Evolutionary conservation across 2,797 vertebrate species (phyloP).

Genomic region (Eleutherodactylus coqui): DNA sequence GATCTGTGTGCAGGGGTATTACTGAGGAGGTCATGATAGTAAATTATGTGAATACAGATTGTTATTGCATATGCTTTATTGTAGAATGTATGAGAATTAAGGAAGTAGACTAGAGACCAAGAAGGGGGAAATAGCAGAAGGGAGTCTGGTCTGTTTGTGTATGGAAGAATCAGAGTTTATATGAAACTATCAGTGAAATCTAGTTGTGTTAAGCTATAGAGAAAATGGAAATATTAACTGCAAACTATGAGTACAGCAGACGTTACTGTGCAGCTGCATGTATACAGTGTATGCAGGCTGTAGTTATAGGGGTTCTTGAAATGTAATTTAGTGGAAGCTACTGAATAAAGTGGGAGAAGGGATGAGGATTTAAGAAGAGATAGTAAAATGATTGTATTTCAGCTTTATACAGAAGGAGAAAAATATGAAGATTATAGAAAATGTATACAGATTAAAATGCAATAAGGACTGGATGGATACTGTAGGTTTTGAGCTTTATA

Average conservation of each 20-base stretch:
- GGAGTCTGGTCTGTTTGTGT: too few relatives aligned
- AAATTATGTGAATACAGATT: not conserved
- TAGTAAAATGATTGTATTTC: not conserved
- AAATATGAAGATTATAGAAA: too few relatives aligned
- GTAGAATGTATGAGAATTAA: not conserved
- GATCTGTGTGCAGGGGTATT: not conserved
- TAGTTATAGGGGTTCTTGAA: too few relatives aligned
- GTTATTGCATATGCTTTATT: not conserved
- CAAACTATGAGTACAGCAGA: too few relatives aligned
- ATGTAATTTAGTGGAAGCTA: not conserved
- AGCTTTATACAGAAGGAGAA: too few relatives aligned
- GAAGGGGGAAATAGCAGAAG: too few relatives aligned
- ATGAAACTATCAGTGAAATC: too few relatives aligned
- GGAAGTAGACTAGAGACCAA: not conserved
- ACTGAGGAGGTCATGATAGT: not conserved
- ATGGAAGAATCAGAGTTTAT: too few relatives aligned
- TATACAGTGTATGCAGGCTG: too few relatives aligned
- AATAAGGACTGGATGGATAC: not conserved
- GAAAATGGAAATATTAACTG: too few relatives aligned
- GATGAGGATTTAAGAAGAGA: not conserved
- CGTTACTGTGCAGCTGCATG: too few relatives aligned
- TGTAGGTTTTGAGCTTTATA: not conserved
- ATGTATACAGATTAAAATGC: not conserved
- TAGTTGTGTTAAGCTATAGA: too few relatives aligned
- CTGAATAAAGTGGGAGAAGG: not conserved